Evolutionary conservation across 1,140 invertebrate species (phyloP).

Genomic region (Brachionus koreanus): DNA sequence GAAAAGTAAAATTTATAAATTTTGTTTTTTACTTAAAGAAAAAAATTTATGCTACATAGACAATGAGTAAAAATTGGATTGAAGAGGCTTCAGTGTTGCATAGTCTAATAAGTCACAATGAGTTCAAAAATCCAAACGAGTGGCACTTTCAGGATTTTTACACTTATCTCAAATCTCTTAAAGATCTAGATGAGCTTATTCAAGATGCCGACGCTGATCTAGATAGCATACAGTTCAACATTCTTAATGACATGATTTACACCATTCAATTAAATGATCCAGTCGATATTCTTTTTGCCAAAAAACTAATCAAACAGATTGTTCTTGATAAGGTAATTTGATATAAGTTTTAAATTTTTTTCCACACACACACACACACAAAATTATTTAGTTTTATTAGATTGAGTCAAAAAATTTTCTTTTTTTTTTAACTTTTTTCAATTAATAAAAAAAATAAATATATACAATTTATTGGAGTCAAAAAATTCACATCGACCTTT

Average conservation of each 20-base stretch:
- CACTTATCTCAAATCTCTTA: background rate
- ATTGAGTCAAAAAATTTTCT: no score
- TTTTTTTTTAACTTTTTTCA: no score
- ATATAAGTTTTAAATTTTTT: no score
- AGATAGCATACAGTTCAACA: background rate
- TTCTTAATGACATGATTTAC: slow-evolving; percentile 18
- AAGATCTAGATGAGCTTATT: background rate
- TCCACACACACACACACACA: no score
- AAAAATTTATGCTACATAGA: background rate
- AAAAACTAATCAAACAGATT: slow-evolving; percentile 27
- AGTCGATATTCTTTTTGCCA: background rate
- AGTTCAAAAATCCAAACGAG: background rate
- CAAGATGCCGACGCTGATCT: background rate
- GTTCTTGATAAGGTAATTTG: background rate
- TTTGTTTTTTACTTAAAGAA: background rate
- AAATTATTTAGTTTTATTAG: no score
- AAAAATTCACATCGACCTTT: no score
- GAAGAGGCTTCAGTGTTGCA: background rate
- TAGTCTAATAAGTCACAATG: background rate
- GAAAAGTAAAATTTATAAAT: background rate
- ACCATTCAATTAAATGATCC: background rate
- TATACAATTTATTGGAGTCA: no score
- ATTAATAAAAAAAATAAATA: no score
- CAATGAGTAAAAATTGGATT: background rate
- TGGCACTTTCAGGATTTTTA: background rate